Evolutionary conservation across 2,113 vertebrate genomes (phyloP).

Genomic region (Tauraco erythrolophus): DNA sequence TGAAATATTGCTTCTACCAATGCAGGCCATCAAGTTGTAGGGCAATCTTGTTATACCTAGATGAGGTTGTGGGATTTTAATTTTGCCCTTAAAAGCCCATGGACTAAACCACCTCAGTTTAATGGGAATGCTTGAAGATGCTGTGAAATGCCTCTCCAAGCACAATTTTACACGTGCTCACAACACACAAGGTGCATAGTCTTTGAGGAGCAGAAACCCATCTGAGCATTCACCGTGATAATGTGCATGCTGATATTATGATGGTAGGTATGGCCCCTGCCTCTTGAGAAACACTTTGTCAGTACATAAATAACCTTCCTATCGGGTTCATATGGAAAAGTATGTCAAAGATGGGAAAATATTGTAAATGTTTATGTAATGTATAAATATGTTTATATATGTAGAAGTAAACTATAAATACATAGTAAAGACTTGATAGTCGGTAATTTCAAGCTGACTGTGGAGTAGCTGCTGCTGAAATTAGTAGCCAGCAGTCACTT

Average conservation of each 20-base stretch:
- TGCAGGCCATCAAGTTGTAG: neutral
- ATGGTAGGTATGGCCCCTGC: neutral
- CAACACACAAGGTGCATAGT: rapidly evolving
- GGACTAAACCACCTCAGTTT: neutral
- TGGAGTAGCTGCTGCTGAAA: neutral
- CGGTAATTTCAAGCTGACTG: neutral
- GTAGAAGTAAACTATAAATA: neutral
- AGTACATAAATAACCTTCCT: neutral
- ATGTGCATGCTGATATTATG: neutral
- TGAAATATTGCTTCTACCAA: neutral
- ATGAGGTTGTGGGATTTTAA: neutral
- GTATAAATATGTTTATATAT: neutral
- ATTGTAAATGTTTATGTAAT: neutral
- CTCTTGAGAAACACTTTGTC: neutral
- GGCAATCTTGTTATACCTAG: neutral
- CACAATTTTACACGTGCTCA: neutral
- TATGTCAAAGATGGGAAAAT: rapidly evolving
- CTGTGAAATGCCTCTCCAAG: neutral
- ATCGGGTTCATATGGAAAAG: rapidly evolving
- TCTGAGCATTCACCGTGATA: neutral
- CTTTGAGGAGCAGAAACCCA: neutral
- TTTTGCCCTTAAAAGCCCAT: neutral
- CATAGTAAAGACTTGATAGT: neutral
- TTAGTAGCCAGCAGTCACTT: neutral
- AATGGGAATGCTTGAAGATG: neutral